Evolutionary conservation across 2,888 invertebrate genomes (phyloP), one percentile per base, ranked within the genome.

Genomic region (Hydropsyche betteni): DNA sequence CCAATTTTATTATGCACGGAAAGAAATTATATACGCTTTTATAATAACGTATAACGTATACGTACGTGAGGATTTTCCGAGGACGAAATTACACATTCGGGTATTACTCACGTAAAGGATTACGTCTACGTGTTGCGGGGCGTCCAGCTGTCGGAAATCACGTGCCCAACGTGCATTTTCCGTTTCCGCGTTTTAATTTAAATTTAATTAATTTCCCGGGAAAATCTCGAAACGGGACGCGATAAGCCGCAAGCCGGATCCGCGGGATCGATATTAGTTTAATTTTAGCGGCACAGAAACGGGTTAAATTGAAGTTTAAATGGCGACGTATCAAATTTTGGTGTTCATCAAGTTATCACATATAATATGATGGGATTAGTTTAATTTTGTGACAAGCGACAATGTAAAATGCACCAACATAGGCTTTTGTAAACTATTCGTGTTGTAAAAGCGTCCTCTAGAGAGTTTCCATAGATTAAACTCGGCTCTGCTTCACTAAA

Each of bases 111-210:
- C 58, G 58, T 58, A 58, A 58, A 58, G 58, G 24, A 58, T 7
- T 44, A 24, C 58, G 58, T 2, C 16, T 58, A 58, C 58, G 58
- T 58, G 58, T 24, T 14, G 44, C 44, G 58, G 24, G 24, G 58
- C 58, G 58, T 58, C 58, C 58, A 58, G 58, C 58, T 55, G 51
- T 72, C 16, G 53, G 53, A 55, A 50, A 52, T 44, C 74, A 38
- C 55, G 55, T 38, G 64, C 64, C 24, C 34, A 16, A 44, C 69
- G n/a, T 44, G 58, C 58, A 58, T 24, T 58, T 58, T 58, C 44
- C 69, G 58, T 69, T 61, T 69, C 16, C 75, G 53, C 44, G 58
- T 75, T 75, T 75, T 75, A 75, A 75, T 76, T 74, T 61, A 69
- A 76, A 76, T 74, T 76, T 74, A 64, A 64, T 76, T 70, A 64